A percentile compares a stretch with the other conserved stretches of the same genome.
These are phyloP conservation scores for Tretioscincus oriximinensis DNA, from an alignment of 2,113 vertebrate species.

Conservation along the genomic window DNA sequence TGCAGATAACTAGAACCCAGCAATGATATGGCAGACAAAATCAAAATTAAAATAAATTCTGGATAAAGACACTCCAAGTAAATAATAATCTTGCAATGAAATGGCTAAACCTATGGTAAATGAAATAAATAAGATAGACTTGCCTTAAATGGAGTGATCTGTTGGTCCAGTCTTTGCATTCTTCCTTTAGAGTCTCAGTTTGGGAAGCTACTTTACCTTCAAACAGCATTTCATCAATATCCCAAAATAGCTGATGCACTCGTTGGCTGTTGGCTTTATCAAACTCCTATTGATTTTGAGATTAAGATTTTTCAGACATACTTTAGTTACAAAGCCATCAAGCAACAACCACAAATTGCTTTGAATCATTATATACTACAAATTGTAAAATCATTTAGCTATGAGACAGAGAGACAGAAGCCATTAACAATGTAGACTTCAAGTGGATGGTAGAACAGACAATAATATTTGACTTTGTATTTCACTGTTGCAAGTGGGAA, in stretches of 20 bases:
- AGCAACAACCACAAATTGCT: background rate
- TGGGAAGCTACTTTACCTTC: constrained; percentile 77
- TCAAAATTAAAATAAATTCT: background rate
- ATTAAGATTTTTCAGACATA: constrained; percentile 13
- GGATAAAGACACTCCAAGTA: background rate
- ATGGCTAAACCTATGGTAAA: background rate
- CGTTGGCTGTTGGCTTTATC: constrained; percentile 77
- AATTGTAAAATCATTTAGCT: too few relatives aligned
- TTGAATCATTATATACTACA: background rate
- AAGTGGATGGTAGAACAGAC: too few relatives aligned
- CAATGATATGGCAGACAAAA: background rate
- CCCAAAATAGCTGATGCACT: constrained; percentile 79
- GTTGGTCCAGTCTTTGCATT: constrained; percentile 80
- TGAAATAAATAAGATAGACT: background rate
- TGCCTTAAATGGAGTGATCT: constrained; percentile 82
- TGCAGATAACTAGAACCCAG: too few relatives aligned
- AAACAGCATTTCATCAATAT: constrained; percentile 85
- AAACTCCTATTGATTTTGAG: constrained; percentile 75
- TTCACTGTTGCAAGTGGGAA: too few relatives aligned
- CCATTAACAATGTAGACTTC: too few relatives aligned
- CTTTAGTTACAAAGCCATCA: background rate
- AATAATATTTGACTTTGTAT: too few relatives aligned
- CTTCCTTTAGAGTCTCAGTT: constrained; percentile 71
- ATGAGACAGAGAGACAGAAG: too few relatives aligned
- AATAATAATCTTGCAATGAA: background rate